phyloP scores from a whole-genome alignment of 2,113 vertebrate genomes.

The Calyptommatus sinebrachiatus region DNA sequence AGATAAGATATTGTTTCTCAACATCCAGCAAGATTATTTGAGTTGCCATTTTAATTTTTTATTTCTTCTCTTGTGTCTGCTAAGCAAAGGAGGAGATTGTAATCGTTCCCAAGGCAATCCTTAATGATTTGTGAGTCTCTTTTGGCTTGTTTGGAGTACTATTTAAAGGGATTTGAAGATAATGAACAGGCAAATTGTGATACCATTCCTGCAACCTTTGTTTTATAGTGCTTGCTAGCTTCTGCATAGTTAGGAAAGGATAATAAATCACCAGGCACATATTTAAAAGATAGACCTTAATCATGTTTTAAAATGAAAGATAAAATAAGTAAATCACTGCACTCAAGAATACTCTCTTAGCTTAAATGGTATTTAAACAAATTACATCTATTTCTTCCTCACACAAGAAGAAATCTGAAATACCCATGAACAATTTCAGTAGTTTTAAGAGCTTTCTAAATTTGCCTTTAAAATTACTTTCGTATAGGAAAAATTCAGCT shows the following conservation, averaged over 20 bases:
- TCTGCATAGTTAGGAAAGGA: neutral
- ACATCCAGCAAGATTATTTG: neutral
- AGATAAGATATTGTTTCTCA: neutral
- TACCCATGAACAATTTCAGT: slow-evolving; percentile 6
- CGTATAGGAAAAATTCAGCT: neutral
- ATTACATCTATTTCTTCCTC: too few species aligned
- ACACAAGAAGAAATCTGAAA: slow-evolving; percentile 27
- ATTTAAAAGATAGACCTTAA: slow-evolving; percentile 1
- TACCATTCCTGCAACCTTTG: slow-evolving; percentile 1
- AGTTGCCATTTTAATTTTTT: neutral
- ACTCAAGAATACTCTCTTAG: slow-evolving; percentile 55
- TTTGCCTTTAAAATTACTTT: neutral
- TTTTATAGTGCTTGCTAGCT: neutral
- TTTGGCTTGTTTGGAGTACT: neutral
- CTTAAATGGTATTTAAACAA: too few species aligned
- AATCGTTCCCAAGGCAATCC: neutral
- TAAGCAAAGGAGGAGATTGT: neutral
- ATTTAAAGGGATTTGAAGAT: slow-evolving; percentile 11
- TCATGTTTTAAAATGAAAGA: slow-evolving; percentile 5
- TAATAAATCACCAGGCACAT: slow-evolving; percentile 7
- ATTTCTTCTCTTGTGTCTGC: neutral
- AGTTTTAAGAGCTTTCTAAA: neutral
- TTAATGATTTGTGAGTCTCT: slow-evolving; percentile 5
- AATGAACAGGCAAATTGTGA: neutral
- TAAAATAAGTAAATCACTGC: slow-evolving; percentile 34